A percentile compares a stretch with the other conserved stretches of the same genome.
Conservation (phyloP, 2,113 vertebrate species). For the Atrichornis clamosus region DNA sequence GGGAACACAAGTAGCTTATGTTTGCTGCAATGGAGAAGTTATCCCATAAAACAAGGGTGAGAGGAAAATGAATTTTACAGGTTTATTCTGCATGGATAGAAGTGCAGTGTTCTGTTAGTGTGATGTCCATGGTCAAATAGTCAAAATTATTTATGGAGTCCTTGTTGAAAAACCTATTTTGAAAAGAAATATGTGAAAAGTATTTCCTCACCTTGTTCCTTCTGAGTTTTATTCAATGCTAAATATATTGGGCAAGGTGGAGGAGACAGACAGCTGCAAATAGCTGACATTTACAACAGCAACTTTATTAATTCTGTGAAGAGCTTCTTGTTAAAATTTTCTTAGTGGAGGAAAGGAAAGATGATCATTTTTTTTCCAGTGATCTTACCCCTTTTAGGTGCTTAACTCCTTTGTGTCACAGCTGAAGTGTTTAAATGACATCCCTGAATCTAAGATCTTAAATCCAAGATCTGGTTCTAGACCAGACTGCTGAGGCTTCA, state of each 20-base stretch:
- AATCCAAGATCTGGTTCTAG: neutral
- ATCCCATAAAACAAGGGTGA: neutral
- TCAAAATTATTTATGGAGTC: neutral
- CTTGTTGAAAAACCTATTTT: neutral
- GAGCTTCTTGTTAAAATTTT: neutral
- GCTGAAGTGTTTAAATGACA: neutral
- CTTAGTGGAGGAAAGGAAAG: neutral
- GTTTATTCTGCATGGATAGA: neutral
- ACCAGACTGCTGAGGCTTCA: neutral
- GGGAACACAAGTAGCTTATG: neutral
- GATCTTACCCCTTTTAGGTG: neutral
- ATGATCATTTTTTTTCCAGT: neutral
- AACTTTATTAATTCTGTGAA: neutral
- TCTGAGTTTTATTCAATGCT: neutral
- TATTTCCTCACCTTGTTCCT: neutral
- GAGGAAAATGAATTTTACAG: neutral
- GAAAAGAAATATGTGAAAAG: neutral
- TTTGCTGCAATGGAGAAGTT: neutral
- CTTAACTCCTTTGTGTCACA: neutral
- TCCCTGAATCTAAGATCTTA: neutral
- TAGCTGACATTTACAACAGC: neutral
- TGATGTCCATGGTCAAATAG: neutral
- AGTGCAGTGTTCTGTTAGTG: neutral
- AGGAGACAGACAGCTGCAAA: neutral
- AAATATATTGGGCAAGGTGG: neutral